Evolutionary conservation across 2,113 vertebrate species (phyloP).

Genomic region (Apistogramma diplotaenia): DNA sequence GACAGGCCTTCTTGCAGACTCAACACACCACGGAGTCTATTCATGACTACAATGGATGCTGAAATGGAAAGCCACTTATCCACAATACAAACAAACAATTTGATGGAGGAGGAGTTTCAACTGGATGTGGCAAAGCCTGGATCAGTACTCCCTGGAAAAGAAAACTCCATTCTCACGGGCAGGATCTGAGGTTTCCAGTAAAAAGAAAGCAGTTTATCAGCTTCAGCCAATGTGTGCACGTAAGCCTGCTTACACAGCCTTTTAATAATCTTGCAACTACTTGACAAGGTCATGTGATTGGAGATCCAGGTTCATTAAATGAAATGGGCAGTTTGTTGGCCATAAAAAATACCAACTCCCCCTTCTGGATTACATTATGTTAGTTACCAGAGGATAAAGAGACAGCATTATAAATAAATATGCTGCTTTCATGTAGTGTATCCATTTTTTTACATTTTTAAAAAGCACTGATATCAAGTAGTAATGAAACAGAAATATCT

Average conservation of each 20-base stretch:
- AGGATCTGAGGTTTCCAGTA: not conserved
- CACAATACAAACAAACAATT: constrained; percentile 6
- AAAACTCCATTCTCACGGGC: not conserved
- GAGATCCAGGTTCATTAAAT: not conserved
- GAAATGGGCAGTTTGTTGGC: not conserved
- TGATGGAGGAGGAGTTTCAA: not conserved
- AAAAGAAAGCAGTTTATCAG: not conserved
- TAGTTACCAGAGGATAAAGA: not conserved
- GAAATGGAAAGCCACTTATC: constrained; percentile 47
- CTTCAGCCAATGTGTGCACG: not conserved
- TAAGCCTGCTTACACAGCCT: not conserved
- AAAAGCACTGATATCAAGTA: not conserved
- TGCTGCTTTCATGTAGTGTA: not conserved
- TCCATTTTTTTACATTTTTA: not conserved
- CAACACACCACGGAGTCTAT: constrained; percentile 49
- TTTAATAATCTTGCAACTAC: not conserved
- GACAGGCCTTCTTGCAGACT: constrained; percentile 50
- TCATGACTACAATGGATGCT: constrained; percentile 24
- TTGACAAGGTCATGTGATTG: not conserved
- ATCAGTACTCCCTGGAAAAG: not conserved
- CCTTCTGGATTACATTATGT: not conserved
- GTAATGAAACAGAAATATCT: not conserved
- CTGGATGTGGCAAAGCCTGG: not conserved
- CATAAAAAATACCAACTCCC: not conserved
- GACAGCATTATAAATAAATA: not conserved